Percentiles rank a stretch among this genome's conserved stretches.
Evolutionary conservation across 2,113 vertebrate genomes (phyloP).

Genomic region (Nesoenas mayeri): DNA sequence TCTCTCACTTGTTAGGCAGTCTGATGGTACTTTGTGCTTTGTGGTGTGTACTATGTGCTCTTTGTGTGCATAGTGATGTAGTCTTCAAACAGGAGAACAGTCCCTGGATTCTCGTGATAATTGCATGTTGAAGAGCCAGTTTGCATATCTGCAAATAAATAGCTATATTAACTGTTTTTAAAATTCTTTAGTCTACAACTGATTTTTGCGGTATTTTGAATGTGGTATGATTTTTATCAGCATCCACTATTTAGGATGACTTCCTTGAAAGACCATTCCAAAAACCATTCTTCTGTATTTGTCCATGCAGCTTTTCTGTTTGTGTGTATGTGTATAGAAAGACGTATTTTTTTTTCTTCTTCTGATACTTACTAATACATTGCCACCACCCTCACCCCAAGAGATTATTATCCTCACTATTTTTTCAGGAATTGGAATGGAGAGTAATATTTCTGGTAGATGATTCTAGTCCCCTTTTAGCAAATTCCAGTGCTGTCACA

Average conservation of each 20-base stretch:
- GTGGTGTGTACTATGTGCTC: not conserved
- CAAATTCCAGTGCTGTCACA: not conserved
- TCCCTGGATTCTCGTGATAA: not conserved
- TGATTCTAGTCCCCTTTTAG: not conserved
- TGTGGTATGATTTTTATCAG: not conserved
- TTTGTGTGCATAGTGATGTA: not conserved
- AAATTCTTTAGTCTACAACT: not conserved
- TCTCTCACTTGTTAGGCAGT: not conserved
- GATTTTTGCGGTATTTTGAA: not conserved
- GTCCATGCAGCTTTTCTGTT: not conserved
- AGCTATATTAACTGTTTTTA: not conserved
- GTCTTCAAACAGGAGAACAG: not conserved
- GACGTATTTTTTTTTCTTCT: not conserved
- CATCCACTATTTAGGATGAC: not conserved
- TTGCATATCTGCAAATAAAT: not conserved
- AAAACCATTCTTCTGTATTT: not conserved
- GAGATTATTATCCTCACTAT: not conserved
- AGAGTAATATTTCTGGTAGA: not conserved
- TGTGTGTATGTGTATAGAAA: not conserved
- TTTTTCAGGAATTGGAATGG: not conserved
- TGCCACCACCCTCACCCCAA: not conserved
- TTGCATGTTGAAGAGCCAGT: not conserved
- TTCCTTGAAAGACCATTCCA: not conserved
- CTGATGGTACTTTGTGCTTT: not conserved
- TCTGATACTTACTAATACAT: not conserved